These are phyloP conservation scores for Serinus canaria DNA, from an alignment of 2,113 vertebrate genomes.

Conservation along the genomic window DNA sequence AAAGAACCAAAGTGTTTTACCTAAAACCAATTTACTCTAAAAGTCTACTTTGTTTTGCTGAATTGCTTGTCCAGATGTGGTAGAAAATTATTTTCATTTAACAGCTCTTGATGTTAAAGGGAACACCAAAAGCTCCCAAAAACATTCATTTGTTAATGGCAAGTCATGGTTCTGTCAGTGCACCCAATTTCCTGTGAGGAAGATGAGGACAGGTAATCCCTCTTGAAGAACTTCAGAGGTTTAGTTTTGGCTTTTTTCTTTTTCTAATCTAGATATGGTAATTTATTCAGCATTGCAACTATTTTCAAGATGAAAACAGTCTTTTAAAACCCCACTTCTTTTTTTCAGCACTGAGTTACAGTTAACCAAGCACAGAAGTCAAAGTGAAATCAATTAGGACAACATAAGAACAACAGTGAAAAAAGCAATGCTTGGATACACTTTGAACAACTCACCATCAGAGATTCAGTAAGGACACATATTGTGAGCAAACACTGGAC, in stretches of 20 bases:
- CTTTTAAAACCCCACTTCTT: background rate
- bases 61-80: background rate
- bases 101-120: background rate
- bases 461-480: background rate
- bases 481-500: background rate
- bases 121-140: background rate
- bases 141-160: background rate
- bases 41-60: background rate
- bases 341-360: background rate
- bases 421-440: background rate
- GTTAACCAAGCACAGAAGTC: background rate
- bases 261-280: background rate
- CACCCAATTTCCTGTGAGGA: background rate
- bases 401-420: background rate
- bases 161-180: background rate
- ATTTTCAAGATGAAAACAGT: background rate
- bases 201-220: background rate
- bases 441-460: background rate
- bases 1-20: background rate
- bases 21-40: background rate
- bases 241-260: fast-evolving
- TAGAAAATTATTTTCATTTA: background rate
- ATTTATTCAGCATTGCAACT: background rate
- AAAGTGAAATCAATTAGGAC: slow-evolving; percentile 1
- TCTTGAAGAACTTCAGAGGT: no score